Evolutionary conservation across 2,113 vertebrate genomes (phyloP), one percentile per base, ranked within the genome.

Genomic region (Laticauda laticaudata): DNA sequence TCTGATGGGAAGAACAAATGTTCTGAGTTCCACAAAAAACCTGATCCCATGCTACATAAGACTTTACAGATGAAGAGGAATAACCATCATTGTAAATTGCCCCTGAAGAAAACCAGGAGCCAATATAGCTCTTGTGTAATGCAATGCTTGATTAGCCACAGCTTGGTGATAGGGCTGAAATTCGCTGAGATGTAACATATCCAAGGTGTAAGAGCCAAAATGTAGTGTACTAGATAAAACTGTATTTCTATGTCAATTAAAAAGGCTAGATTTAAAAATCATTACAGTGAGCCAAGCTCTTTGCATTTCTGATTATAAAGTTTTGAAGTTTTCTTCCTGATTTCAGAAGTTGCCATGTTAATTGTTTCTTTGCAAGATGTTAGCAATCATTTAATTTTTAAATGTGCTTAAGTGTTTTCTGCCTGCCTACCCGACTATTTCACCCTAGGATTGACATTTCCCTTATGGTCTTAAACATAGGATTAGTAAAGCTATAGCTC

Each of bases 401-500:
- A 87, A 87, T 54, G 29, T 8, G 51, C n/a, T 87, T 87, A 54
- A 54, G 15, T 53, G 51, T 12, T 55, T n/a, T 43, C 15, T 81
- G 18, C 75, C 34, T 81, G 75, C 34, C 45, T 69, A 12, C 7
- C 23, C 48, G 86, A 26, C 69, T 6, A 0, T 0, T 75, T 93
- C 85, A 39, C 81, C 43, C 0, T 4, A 53, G n/a, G 6, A 0
- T 0, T 75, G 43, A 89, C 1, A 61, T 89, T 64, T 39, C 0
- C 53, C 9, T 5, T 0, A 4, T 43, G 87, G 61, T 85, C 91
- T 94, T 92, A 61, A 8, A 0, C 87, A 14, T 20, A 4, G 93
- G 94, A 89, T 96, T 92, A 91, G 92, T 92, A 48, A 51, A 90
- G 92, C 87, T 23, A 45, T 56, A n/a, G 1, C 1, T 64, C 8